Base-by-base conservation (phyloP, 2,888 invertebrate genomes). In the Marasmarcha lunaedactyla region DNA sequence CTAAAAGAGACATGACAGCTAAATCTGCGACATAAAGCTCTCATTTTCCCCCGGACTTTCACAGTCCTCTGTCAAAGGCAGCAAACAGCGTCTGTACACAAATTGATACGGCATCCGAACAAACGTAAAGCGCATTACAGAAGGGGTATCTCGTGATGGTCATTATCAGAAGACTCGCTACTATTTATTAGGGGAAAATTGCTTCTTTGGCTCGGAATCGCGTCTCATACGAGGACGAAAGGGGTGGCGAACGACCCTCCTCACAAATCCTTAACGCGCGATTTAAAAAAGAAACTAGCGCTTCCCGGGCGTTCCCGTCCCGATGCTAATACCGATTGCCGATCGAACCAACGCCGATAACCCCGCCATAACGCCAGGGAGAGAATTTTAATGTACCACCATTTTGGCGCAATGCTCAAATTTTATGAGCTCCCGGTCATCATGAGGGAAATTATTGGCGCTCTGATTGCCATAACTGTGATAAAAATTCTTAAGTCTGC, bases 361-460 rank as follows among this genome's bases (percentile, higher is more conserved):
- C 76, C 78, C 69, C 74, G 60, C 67, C 78, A 79, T 83, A 83
- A 83, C 81, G 79, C 74, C 71, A 69, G 79, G 78, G 81, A 70
- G 81, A 71, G 81, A 81, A 83, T 83, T 83, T 83, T 83, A 83
- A 83, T 81, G 81, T 76, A 67, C 78, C 76, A 77, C 81, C 81
- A 81, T 83, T 81, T 79, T 77, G 78, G 79, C 79, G 78, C 81
- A 79, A 77, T 78, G 81, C 79, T 81, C 78, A 81, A 81, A 81
- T 81, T 83, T 83, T 81, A 83, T 72, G 81, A 78, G 70, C 78
- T 54, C 66, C 60, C 56, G 71, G 79, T 83, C 81, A 81, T 83
- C 81, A 83, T 79, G 79, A 83, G 72, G 74, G 81, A 79, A 81
- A 83, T 83, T 81, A 81, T 81, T 78, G 81, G 81, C 74, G 72